A percentile compares a stretch with the other conserved stretches of the same genome.
Conservation (phyloP, 2,888 invertebrate species). For the Athalia rosae region DNA sequence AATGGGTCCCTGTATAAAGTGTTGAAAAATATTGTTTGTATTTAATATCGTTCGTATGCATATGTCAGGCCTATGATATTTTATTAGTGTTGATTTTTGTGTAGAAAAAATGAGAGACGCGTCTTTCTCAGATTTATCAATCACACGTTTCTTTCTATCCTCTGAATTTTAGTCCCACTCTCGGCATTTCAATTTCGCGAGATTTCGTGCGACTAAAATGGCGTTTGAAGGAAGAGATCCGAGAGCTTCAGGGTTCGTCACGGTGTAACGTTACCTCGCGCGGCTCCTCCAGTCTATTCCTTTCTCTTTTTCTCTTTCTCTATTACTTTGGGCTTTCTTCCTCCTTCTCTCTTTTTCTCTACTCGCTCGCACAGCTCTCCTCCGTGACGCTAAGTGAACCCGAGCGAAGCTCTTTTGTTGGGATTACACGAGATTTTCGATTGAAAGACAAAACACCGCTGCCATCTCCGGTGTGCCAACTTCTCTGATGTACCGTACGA, state of each 20-base stretch:
- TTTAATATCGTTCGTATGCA: no score
- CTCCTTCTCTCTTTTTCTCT: slow-evolving; percentile 49
- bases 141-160: neutral
- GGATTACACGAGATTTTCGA: slow-evolving; percentile 43
- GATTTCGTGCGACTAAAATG: slow-evolving; percentile 29
- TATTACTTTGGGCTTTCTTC: slow-evolving; percentile 42
- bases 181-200: slow-evolving; percentile 34
- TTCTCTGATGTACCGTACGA: neutral
- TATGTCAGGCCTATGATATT: no score
- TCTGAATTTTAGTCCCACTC: neutral
- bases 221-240: slow-evolving; percentile 39
- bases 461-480: neutral
- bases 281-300: slow-evolving; percentile 48
- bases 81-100: no score
- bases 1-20: no score
- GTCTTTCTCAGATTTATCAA: neutral
- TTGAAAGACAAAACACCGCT: slow-evolving; percentile 40
- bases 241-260: slow-evolving; percentile 35
- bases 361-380: slow-evolving; percentile 9
- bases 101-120: neutral
- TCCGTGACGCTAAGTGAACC: slow-evolving; percentile 41
- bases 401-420: slow-evolving; percentile 41
- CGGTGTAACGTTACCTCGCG: slow-evolving; percentile 48
- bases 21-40: no score
- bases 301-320: slow-evolving; percentile 44